Conservation (phyloP, 1,140 invertebrate genomes). For the Andricus grossulariae region DNA sequence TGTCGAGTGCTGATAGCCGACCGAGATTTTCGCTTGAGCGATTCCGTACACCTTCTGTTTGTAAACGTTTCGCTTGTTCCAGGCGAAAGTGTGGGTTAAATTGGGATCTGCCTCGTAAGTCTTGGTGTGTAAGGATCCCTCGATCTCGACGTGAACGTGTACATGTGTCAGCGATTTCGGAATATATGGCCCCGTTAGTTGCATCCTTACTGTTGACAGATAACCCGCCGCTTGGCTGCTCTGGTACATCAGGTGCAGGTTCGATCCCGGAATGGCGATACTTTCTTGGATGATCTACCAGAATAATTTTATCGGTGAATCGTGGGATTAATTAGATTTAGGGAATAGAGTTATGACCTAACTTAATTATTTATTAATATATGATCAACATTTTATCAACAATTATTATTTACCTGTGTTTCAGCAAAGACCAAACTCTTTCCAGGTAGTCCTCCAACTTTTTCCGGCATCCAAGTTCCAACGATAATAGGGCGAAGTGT, state of each 20-base stretch:
- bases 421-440: conserved; percentile 90
- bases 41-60: conserved; percentile 96
- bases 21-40: conserved; percentile 89
- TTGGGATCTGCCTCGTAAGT: conserved; percentile 97
- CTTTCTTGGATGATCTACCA: conserved; percentile 95
- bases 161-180: conserved; percentile 90
- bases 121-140: conserved; percentile 93
- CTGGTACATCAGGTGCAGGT: conserved; percentile 93
- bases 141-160: conserved; percentile 92
- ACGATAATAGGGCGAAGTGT: conserved; percentile 87
- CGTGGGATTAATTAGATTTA: conserved; percentile 39
- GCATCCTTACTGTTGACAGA: conserved; percentile 92
- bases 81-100: conserved; percentile 95
- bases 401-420: conserved; percentile 82
- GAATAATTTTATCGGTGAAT: background rate
- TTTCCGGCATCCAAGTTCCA: conserved; percentile 89
- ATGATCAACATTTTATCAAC: conserved; percentile 19
- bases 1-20: conserved; percentile 95
- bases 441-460: conserved; percentile 88
- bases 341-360: background rate
- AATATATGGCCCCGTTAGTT: conserved; percentile 88
- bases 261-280: conserved; percentile 93
- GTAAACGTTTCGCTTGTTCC: conserved; percentile 98
- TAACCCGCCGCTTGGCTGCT: conserved; percentile 95
- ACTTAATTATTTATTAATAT: background rate